phyloP scores from a whole-genome alignment of 2,888 invertebrate genomes.

The Dascillus cervinus region DNA sequence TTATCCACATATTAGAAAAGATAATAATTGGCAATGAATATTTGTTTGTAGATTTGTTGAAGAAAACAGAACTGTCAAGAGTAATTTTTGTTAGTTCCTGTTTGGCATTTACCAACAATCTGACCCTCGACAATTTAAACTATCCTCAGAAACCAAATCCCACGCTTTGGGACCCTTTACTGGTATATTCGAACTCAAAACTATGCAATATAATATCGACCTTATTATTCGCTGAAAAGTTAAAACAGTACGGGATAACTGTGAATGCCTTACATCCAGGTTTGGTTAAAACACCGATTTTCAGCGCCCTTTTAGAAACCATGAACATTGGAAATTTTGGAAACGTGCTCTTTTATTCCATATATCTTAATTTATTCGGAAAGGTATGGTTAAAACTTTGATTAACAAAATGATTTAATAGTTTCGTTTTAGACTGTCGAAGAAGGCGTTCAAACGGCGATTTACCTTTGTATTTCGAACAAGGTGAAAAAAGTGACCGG shows the following conservation, averaged over 20 bases:
- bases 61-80: conserved; percentile 23
- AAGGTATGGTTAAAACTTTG: too few relatives aligned
- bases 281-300: conserved; percentile 25
- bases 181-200: conserved; percentile 33
- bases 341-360: too few relatives aligned
- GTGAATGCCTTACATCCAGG: conserved; percentile 38
- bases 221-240: conserved; percentile 31
- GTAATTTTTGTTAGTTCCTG: conserved; percentile 27
- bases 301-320: too few relatives aligned
- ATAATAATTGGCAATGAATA: too few relatives aligned
- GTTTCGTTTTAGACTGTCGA: too few relatives aligned
- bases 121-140: conserved; percentile 19
- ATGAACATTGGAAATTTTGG: too few relatives aligned
- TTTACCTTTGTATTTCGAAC: too few relatives aligned
- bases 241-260: conserved; percentile 30
- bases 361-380: too few relatives aligned
- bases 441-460: too few relatives aligned
- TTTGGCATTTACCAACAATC: conserved; percentile 14
- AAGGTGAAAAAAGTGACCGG: too few relatives aligned
- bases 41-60: conserved; percentile 45
- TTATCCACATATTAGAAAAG: too few relatives aligned
- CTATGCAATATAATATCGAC: conserved; percentile 34
- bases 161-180: not conserved
- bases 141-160: not conserved
- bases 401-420: too few relatives aligned